Base-by-base conservation (phyloP, 1,140 invertebrate species). In the Drosophila pseudoananassae region DNA sequence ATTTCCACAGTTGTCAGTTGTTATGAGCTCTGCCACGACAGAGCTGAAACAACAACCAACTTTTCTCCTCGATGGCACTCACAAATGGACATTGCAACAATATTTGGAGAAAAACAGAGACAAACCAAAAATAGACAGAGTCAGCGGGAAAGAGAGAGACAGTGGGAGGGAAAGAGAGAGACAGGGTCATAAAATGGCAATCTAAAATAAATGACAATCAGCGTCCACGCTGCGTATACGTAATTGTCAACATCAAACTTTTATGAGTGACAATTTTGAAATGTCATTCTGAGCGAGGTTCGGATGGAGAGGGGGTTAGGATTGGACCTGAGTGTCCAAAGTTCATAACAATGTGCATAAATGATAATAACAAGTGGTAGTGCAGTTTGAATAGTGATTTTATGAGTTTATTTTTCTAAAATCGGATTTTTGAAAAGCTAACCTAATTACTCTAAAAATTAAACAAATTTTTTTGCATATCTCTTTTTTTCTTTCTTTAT, bases 221-320 rank as follows among this genome's bases (percentile, higher is more conserved):
- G 71, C 76, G 73, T 61, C 70, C 81, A 63, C 81, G 63, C 51
- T 81, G 82, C 82, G 82, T 84, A 74, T 84, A 81, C 81, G 82
- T 85, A 84, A 84, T 85, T 84, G 75, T 58, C 47, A 58, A 47
- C 57, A 56, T 85, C 46, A 68, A 85, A 85, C 82, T 85, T 85
- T 85, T 87, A 85, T 85, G 74, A 85, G 82, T 78, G 81, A 87
- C 82, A 85, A 85, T 85, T 87, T 84, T 63, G 80, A 65, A 70
- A 49, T 78, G 60, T 73, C 69, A 75, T 68, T 66, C 12, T 6
- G 31, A 10, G 31, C 9, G 33, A 12, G 10, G 10, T 36, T 46
- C 31, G 10, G 15, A 5, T 38, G 25, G 20, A 43, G 53, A 45
- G 10, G 15, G 54, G 60, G 68, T 46, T 50, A 64, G 33, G 57